Base-by-base conservation (phyloP, 1,140 invertebrate species). In the Aphaenogaster ashmeadi region DNA sequence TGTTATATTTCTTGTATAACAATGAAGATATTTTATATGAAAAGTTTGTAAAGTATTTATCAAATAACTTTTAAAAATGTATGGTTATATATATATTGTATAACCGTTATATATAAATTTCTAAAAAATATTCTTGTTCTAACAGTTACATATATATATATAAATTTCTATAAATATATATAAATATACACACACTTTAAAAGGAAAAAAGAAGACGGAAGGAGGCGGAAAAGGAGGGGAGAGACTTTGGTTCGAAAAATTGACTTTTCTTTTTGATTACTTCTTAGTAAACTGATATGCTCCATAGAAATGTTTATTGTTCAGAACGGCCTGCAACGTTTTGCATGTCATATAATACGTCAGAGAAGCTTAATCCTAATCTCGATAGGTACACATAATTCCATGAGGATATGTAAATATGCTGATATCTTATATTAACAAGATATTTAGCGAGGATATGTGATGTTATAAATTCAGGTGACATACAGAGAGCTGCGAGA, bases 361-460 rank as follows among this genome's bases (percentile, higher is more conserved):
- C n/a, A 69, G 4, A 69, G 36, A n/a, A 50, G 8, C 52, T 81
- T 69, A 78, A 72, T 56, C 72, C 52, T 75, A 67, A 86, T 86
- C 11, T 69, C n/a, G 47, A 62, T 60, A 18, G 36, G 52, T 47
- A 75, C 44, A 67, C 15, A 60, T 36, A 56, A 15, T 79, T 58
- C 52, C 67, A 66, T 18, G 27, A 33, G 33, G 75, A 77, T 47
- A 72, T 38, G 52, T 64, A 89, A 86, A 80, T 87, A 85, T 33
- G 1, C 38, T 60, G 86, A 75, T 90, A 90, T 87, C 87, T 80
- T 86, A 38, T 56, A 83, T 77, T 89, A 91, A 91, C 88, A 88
- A n/a, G 54, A 74, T 84, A 60, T 74, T 62, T 84, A 27, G n/a
- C 21, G 77, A 72, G 33, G 41, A 79, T 88, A 71, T 91, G 74